Evolutionary conservation across 2,797 vertebrate genomes (phyloP), one percentile per base, ranked within the genome.

Genomic region (Rhabdophis nuchalis): DNA sequence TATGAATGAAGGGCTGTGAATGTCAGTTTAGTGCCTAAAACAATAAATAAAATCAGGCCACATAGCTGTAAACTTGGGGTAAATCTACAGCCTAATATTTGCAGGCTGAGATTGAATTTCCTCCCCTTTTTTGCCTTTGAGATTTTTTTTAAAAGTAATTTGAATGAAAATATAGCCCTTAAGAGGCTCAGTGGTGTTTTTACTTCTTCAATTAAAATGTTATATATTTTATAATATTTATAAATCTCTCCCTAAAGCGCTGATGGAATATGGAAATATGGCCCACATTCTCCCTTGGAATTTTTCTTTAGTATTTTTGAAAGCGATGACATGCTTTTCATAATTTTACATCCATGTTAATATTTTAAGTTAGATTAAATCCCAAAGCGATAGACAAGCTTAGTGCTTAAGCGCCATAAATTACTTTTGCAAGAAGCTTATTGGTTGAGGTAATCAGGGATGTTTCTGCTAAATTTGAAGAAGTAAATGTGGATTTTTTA

Each of bases 281-380:
- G 72, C 36, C 20, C 50, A 89, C 50, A n/a, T 1, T 95, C 92
- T 94, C 88, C 89, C 60, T 87, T 5, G 90, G 7, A 54, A 58
- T 91, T 52, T 18, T 92, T 94, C 64, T 91, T 94, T 56, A 93
- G 86, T 94, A 94, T 90, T 82, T 86, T 20, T 86, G 57, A 94
- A 85, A 88, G 0, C 29, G 85, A 89, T 91, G 93, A 86, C 27
- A 87, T 89, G 32, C 93, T 93, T 96, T 23, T 94, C 85, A 95
- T 93, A 94, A 93, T 95, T 93, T 94, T 95, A 92, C 96, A 96
- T 94, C 93, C 3, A 85, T 93, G 96, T 96, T 95, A 95, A 96
- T 96, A 95, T 46, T 95, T 94, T 95, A 96, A 93, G 53, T 91
- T 95, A 82, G 87, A 92, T 94, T 96, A 96, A 96, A 94, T 95